Conservation (phyloP, 2,797 vertebrate species). For the Tragelaphus eurycerus region DNA sequence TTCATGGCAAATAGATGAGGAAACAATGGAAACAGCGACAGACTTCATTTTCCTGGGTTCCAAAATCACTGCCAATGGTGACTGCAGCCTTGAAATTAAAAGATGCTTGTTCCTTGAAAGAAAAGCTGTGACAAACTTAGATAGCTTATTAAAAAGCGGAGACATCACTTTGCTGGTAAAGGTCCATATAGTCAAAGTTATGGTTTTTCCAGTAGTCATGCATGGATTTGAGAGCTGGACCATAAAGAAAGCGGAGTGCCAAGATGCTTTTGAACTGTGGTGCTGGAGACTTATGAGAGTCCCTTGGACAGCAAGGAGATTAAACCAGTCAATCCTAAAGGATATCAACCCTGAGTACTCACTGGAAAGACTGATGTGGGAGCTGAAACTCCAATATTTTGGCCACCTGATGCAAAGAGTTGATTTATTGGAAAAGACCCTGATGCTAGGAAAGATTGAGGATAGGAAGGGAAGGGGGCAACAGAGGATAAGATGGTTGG, state of each 20-base stretch:
- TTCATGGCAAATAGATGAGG: not conserved
- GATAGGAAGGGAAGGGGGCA: rapidly evolving
- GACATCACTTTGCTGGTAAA: not conserved
- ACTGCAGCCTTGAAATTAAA: not conserved
- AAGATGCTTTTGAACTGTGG: not conserved
- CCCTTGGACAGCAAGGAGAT: not conserved
- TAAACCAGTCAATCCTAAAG: not conserved
- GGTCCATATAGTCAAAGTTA: not conserved
- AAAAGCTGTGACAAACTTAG: not conserved
- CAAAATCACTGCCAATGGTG: not conserved
- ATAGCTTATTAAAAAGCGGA: not conserved
- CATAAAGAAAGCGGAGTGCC: not conserved
- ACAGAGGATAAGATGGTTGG: not conserved
- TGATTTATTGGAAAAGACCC: not conserved
- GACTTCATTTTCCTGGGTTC: not conserved
- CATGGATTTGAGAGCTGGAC: not conserved
- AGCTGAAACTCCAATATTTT: not conserved
- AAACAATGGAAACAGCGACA: not conserved
- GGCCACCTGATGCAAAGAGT: not conserved
- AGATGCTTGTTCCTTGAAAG: not conserved
- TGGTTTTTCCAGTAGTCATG: not conserved
- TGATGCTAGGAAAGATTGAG: not conserved
- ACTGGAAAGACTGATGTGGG: not conserved
- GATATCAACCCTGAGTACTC: not conserved
- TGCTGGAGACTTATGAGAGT: not conserved